These are phyloP conservation scores for Cyclophora albipunctata DNA, from an alignment of 2,888 invertebrate genomes.

Conservation along the genomic window DNA sequence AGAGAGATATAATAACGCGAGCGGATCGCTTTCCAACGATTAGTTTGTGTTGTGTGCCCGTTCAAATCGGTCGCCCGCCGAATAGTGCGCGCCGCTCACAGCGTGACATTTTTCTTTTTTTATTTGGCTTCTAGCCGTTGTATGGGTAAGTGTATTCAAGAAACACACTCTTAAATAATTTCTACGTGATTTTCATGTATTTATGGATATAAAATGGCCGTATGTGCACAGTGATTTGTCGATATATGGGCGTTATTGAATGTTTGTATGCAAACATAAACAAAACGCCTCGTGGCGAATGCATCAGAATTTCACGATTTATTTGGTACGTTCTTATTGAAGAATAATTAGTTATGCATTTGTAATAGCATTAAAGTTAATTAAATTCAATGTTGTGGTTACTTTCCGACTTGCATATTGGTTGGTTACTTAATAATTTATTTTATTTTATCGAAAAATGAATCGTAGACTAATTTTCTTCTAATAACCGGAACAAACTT, in stretches of 20 bases:
- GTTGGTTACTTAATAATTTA: too few relatives aligned
- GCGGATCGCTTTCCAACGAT: constrained; percentile 44
- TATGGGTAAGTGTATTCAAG: constrained; percentile 61
- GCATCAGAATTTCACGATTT: not conserved
- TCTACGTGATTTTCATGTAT: too few relatives aligned
- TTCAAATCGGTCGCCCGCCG: constrained; percentile 35
- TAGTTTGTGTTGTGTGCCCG: constrained; percentile 60
- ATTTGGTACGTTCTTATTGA: constrained; percentile 5
- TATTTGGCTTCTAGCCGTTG: constrained; percentile 77
- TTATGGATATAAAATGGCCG: not conserved
- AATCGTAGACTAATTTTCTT: too few relatives aligned
- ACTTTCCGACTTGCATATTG: too few relatives aligned
- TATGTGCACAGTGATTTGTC: constrained; percentile 8
- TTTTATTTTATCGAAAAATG: too few relatives aligned
- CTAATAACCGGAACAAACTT: too few relatives aligned
- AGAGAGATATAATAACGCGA: constrained; percentile 49
- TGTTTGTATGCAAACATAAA: constrained; percentile 15
- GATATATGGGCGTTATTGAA: constrained; percentile 2
- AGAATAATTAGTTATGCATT: not conserved
- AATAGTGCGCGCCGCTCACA: constrained; percentile 59
- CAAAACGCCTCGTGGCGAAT: constrained; percentile 11
- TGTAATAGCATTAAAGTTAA: not conserved
- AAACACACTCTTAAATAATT: too few relatives aligned
- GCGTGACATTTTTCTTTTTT: constrained; percentile 70
- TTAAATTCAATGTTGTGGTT: not conserved